Evolutionary conservation across 2,113 vertebrate genomes (phyloP).

Genomic region (Eidolon helvum): DNA sequence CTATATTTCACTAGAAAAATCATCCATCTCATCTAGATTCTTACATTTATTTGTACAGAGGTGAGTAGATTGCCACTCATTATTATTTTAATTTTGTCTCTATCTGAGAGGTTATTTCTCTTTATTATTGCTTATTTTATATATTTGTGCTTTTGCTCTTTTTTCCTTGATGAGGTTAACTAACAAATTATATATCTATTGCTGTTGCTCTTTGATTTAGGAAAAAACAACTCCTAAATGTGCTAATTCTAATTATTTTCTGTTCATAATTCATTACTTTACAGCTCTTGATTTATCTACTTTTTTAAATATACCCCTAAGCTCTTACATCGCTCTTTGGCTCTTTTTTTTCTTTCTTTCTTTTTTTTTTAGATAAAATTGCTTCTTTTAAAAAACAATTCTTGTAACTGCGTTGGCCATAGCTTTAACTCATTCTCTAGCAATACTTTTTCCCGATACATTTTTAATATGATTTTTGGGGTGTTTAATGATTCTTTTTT

Average conservation of each 20-base stretch:
- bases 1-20: background rate
- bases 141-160: background rate
- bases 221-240: background rate
- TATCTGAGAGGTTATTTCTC: background rate
- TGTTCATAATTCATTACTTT: background rate
- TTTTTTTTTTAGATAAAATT: background rate
- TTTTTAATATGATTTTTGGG: background rate
- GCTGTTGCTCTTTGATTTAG: background rate
- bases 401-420: background rate
- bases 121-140: background rate
- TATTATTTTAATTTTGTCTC: background rate
- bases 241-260: background rate
- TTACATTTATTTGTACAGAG: slow-evolving; percentile 10
- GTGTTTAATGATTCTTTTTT: background rate
- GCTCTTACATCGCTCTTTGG: background rate
- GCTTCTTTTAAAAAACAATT: background rate
- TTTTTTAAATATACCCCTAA: background rate
- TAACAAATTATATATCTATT: background rate
- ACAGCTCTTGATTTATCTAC: background rate
- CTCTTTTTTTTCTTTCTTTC: background rate
- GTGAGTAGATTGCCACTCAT: background rate
- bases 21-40: background rate
- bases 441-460: background rate
- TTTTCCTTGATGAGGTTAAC: background rate
- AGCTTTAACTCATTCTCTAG: background rate